Conservation (phyloP, 2,888 invertebrate species). For the Lordiphosa andalusiaca region DNA sequence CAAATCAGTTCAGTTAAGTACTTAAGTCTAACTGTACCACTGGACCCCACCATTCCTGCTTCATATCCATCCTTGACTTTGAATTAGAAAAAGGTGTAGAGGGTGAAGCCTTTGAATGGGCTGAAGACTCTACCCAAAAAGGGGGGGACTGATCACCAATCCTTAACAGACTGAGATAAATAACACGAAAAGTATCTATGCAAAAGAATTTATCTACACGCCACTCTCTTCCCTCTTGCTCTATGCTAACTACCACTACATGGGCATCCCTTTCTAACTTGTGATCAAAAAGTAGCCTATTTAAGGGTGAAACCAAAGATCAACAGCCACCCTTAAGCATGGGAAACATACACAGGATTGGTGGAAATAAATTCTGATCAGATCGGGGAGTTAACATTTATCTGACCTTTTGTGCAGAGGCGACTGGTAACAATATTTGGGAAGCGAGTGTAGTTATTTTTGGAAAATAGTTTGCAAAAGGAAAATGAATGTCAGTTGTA, state of each 20-base stretch:
- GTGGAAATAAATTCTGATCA: conserved; percentile 46
- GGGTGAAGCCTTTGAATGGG: too few species aligned
- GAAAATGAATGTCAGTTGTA: conserved; percentile 39
- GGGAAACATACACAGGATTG: conserved; percentile 32
- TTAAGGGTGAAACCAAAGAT: conserved; percentile 47
- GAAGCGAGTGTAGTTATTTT: conserved; percentile 41
- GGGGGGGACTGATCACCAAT: too few species aligned
- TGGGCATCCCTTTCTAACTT: conserved; percentile 15
- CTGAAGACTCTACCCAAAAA: too few species aligned
- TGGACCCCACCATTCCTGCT: too few species aligned
- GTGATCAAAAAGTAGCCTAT: background rate
- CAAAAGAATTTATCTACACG: too few species aligned
- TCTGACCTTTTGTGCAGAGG: conserved; percentile 47
- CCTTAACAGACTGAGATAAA: too few species aligned
- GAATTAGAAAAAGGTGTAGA: too few species aligned
- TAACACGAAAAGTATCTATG: too few species aligned
- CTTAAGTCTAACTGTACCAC: too few species aligned
- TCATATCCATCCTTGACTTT: too few species aligned
- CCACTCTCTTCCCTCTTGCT: too few species aligned
- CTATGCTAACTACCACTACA: background rate
- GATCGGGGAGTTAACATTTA: conserved; percentile 54
- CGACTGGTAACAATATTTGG: conserved; percentile 33
- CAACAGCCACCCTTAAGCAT: conserved; percentile 41
- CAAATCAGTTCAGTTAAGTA: too few species aligned
- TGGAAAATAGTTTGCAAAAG: background rate